phyloP scores from a whole-genome alignment of 2,888 invertebrate genomes.

The Xestia xanthographa region DNA sequence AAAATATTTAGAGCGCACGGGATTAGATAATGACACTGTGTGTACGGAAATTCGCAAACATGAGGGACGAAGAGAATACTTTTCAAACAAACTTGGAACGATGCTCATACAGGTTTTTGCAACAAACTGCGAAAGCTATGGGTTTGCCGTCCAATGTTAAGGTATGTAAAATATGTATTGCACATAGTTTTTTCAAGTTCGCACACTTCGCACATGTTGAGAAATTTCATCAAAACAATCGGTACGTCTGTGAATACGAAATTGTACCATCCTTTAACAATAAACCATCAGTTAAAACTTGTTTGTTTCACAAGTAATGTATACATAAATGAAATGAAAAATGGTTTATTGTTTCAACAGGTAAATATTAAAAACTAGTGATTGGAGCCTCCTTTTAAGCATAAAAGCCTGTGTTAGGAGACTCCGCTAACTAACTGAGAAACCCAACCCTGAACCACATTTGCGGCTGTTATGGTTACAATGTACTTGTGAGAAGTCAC shows the following conservation, averaged over 20 bases:
- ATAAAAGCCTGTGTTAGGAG: too few relatives aligned
- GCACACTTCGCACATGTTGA: constrained; percentile 11
- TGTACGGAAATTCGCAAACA: constrained; percentile 39
- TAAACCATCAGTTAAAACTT: background rate
- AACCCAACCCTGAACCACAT: background rate
- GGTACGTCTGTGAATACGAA: background rate
- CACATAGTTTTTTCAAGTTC: background rate
- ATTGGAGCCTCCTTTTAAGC: too few relatives aligned
- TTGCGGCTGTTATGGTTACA: too few relatives aligned
- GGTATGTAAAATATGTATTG: constrained; percentile 68
- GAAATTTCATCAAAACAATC: background rate
- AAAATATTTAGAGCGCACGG: constrained; percentile 5
- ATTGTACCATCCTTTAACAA: background rate
- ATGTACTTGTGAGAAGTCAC: too few relatives aligned
- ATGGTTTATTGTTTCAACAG: too few relatives aligned
- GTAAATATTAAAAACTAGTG: too few relatives aligned
- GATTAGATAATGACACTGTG: background rate
- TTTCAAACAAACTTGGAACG: constrained; percentile 69
- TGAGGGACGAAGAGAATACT: constrained; percentile 63
- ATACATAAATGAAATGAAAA: too few relatives aligned
- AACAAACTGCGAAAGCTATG: constrained; percentile 81
- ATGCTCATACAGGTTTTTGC: constrained; percentile 79
- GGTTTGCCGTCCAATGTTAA: constrained; percentile 84
- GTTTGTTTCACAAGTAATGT: background rate
- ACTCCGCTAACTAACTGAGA: background rate